Base-by-base conservation (phyloP, 2,113 vertebrate species). In the Bos indicus region DNA sequence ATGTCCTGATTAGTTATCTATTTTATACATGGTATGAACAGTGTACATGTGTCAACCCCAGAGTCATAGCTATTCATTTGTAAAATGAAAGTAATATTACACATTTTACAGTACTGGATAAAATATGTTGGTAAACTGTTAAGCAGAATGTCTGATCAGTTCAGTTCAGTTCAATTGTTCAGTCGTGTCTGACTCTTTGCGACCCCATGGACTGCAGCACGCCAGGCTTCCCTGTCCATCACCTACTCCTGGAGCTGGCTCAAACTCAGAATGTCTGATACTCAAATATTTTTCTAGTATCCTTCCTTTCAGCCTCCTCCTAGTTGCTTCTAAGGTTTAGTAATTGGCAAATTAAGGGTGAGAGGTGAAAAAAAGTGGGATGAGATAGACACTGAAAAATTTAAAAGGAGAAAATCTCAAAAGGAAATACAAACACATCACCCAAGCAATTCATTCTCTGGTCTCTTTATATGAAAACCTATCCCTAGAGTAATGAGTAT, bases 401-500 rank as follows among this genome's bases (percentile, higher is more conserved):
- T 30, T 30, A 36, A 57, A 6, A 67, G 59, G 48, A 77, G 62
- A 36, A 94, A 81, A 88, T 48, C n/a, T 80, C 92, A 51, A 67
- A 6, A 48, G 26, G 48, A 94, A 36, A 33, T 64, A 40, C n/a
- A 51, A 59, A 88, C 57, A 78, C n/a, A 62, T 91, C 60, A 87
- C 62, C 83, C 23, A 80, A 88, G 71, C 74, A 90, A 77, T 74
- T 97, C 6, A 36, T 74, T 93, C 16, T 74, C 60, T 90, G 60
- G 16, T 33, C 94, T 93, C 90, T 97, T 92, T 90, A 60, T 93
- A 92, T 85, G 64, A 91, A 96, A 90, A 23, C 57, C 19, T 77
- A 90, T 83, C 90, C 90, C 84, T 64, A 62, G 86, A 59, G 86
- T 89, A 96, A 97, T 96, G 96, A 98, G 92, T 96, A 87, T 95